Evolutionary conservation across 2,888 invertebrate genomes (phyloP), one percentile per base, ranked within the genome.

Genomic region (Drosophila dives): DNA sequence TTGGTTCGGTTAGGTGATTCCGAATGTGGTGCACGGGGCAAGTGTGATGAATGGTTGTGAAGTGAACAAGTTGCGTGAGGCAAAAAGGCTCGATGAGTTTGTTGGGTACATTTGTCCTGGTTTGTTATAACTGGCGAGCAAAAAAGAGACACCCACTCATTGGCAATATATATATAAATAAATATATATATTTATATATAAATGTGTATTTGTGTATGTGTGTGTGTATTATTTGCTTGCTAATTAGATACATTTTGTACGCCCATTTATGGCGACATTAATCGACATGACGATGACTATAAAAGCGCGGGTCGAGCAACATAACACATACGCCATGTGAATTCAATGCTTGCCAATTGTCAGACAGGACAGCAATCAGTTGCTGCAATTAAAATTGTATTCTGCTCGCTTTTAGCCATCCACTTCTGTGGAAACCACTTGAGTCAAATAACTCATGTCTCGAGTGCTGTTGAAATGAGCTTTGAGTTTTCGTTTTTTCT

Each of bases 391-490:
- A 77, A 78, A 79, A 62, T 34, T 64, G 68, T 61, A 66, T 32
- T 60, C 54, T 32, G 55, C 34, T 36, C 23, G 17, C 17, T 36
- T 45, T 36, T 32, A 26, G 29, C 6, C 23, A 20, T 26, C 23
- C 17, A 8, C 23, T 45, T 45, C 8, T 45, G 8, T 8, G 15
- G 67, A 70, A 62, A 60, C 29, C 80, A 84, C 88, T 86, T 78
- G 82, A 86, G 81, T 74, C 82, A 77, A 89, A 89, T 86, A 83
- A 83, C 76, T 84, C 78, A 76, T 81, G 89, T 90, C 89, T 90
- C 89, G 82, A 90, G 89, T 90, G 89, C 63, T 90, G 84, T 89
- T 90, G 78, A 87, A 90, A 90, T 82, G 84, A 86, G 86, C 83
- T 87, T 87, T 81, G 84, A 83, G 84, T 79, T 82, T 82, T 79